Evolutionary conservation across 2,888 invertebrate genomes (phyloP).

Genomic region (Salticus scenicus): DNA sequence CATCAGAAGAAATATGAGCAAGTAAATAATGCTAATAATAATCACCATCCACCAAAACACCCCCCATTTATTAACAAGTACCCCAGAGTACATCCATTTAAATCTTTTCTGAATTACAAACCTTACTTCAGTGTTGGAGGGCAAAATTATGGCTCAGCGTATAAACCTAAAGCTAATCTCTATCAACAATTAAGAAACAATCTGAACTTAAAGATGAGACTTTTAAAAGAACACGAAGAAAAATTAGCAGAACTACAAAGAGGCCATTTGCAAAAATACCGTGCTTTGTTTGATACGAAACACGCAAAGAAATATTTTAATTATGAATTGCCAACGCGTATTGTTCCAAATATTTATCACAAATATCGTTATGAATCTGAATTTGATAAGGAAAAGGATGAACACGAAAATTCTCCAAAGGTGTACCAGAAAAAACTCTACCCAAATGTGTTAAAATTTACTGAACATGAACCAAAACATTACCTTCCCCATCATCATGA

Average conservation of each 20-base stretch:
- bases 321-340: neutral
- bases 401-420: neutral
- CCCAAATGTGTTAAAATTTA: no score
- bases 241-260: constrained; percentile 40
- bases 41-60: neutral
- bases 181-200: constrained; percentile 5
- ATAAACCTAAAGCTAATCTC: constrained; percentile 22
- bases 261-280: constrained; percentile 28
- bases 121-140: constrained; percentile 29
- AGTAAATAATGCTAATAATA: neutral
- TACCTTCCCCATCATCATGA: neutral
- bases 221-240: constrained; percentile 39
- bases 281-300: neutral
- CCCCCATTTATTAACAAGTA: neutral
- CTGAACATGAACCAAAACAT: no score
- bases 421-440: no score
- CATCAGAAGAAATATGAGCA: neutral
- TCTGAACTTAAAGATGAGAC: neutral
- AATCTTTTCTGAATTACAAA: neutral
- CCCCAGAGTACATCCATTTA: neutral
- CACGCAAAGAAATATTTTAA: neutral
- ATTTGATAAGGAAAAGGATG: neutral
- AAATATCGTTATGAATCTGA: neutral
- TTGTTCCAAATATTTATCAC: neutral
- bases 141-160: constrained; percentile 27